phyloP scores from a whole-genome alignment of 2,888 invertebrate species.

The Cynaeus angustus region DNA sequence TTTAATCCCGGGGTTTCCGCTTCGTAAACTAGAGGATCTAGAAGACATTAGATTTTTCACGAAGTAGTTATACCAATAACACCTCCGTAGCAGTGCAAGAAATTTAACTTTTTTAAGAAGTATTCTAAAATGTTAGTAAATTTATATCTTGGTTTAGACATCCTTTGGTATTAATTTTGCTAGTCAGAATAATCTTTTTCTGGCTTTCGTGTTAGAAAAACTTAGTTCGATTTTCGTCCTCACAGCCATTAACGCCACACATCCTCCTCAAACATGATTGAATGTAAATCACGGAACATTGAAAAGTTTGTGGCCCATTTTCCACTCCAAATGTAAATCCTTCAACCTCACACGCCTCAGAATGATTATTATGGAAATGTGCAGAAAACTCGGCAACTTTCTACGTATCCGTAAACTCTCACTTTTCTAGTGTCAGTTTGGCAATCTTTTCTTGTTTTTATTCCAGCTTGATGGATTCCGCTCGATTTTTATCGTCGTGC shows the following conservation, averaged over 20 bases:
- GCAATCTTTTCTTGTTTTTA: conserved; percentile 25
- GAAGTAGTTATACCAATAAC: too few relatives aligned
- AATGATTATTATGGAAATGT: conserved; percentile 36
- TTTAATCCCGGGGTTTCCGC: too few relatives aligned
- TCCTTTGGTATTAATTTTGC: too few relatives aligned
- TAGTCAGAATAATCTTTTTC: neutral
- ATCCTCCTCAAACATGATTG: conserved; percentile 11
- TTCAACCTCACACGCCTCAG: conserved; percentile 10
- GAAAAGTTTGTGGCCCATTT: conserved; percentile 25
- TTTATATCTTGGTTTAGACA: too few relatives aligned
- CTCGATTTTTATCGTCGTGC: conserved; percentile 34
- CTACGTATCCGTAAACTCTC: conserved; percentile 22
- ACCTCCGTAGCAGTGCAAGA: too few relatives aligned
- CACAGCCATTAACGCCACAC: neutral
- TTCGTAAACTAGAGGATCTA: too few relatives aligned
- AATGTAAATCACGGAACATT: conserved; percentile 23
- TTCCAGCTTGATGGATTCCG: conserved; percentile 24
- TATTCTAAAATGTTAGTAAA: too few relatives aligned
- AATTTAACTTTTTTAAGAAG: too few relatives aligned
- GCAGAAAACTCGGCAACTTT: conserved; percentile 25
- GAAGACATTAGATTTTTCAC: too few relatives aligned
- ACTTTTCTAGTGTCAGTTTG: conserved; percentile 15
- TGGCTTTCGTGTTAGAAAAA: neutral
- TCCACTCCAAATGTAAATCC: conserved; percentile 25
- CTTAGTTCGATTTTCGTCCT: too few relatives aligned